Evolutionary conservation across 2,113 vertebrate genomes (phyloP).

Genomic region (Mohoua ochrocephala): DNA sequence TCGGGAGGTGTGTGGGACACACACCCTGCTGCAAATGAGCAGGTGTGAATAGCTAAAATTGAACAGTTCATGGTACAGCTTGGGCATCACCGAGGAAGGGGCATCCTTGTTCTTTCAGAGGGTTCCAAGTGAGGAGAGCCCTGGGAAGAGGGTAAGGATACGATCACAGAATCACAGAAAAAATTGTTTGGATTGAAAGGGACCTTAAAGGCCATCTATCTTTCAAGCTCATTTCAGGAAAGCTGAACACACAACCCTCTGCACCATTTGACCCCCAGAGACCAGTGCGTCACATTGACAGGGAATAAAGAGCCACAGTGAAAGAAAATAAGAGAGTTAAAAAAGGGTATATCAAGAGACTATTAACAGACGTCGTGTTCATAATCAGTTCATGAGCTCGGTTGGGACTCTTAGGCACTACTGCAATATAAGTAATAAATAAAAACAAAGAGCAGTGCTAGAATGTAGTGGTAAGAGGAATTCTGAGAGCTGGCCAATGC

Average conservation of each 20-base stretch:
- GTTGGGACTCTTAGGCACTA: neutral
- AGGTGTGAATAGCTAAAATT: neutral
- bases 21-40: neutral
- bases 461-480: conserved; percentile 29
- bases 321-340: neutral
- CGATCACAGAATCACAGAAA: neutral
- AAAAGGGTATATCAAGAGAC: neutral
- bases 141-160: neutral
- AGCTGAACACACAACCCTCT: neutral
- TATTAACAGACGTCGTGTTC: neutral
- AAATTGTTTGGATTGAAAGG: neutral
- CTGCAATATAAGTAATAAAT: conserved; percentile 41
- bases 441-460: conserved; percentile 2
- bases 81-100: neutral
- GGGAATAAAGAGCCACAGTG: neutral
- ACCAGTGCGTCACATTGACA: neutral
- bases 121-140: neutral
- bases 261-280: neutral
- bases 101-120: neutral
- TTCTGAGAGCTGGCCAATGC: conserved; percentile 6
- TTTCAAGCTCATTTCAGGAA: neutral
- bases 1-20: rapidly evolving
- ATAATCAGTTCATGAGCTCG: neutral
- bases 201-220: neutral
- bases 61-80: neutral